Percentiles rank a stretch among this genome's conserved stretches.
Evolutionary conservation across 2,113 vertebrate genomes (phyloP).

Genomic region (Xyliphius kryptos): DNA sequence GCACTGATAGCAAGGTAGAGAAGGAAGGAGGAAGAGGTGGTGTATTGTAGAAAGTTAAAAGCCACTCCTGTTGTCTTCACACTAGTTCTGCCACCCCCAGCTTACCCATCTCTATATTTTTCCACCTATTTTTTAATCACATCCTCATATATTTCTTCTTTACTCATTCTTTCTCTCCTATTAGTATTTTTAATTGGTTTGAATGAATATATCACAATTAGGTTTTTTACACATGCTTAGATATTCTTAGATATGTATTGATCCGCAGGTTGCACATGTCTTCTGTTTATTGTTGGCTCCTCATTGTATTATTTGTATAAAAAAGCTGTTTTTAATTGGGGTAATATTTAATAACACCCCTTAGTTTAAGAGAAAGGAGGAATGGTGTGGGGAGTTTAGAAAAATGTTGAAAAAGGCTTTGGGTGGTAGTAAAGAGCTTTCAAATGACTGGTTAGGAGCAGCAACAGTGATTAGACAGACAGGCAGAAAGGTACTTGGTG

Average conservation of each 20-base stretch:
- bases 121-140: no score
- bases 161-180: no score
- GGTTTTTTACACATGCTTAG: conserved; percentile 22
- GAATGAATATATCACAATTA: no score
- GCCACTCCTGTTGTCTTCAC: conserved; percentile 9
- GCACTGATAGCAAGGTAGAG: not conserved
- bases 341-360: conserved; percentile 17
- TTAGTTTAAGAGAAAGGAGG: no score
- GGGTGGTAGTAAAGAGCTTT: no score
- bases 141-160: no score
- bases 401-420: no score
- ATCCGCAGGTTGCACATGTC: not conserved
- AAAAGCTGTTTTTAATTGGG: conserved; percentile 26
- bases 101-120: not conserved
- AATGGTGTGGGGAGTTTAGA: no score
- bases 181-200: no score
- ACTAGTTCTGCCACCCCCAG: not conserved
- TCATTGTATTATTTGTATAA: conserved; percentile 7
- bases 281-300: not conserved
- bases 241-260: not conserved
- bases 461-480: no score
- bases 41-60: conserved; percentile 11
- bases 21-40: conserved; percentile 13
- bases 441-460: no score
- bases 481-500: no score